phyloP scores from a whole-genome alignment of 2,888 invertebrate species.

The Anarsia innoxiella region DNA sequence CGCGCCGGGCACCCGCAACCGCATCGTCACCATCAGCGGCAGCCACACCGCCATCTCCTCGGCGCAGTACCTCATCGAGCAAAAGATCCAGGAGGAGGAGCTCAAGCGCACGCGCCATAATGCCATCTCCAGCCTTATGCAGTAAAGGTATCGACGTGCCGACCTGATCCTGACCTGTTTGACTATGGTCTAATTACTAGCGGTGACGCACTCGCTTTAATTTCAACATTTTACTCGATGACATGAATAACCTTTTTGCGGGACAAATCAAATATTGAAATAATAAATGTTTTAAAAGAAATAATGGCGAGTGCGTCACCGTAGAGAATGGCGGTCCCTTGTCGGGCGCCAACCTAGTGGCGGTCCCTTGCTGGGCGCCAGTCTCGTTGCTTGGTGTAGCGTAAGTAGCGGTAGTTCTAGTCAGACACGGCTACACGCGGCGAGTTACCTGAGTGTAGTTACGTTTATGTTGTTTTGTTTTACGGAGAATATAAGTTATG shows the following conservation, averaged over 20 bases:
- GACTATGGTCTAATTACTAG: no score
- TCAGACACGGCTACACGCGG: constrained; percentile 26
- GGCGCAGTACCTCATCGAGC: constrained; percentile 97
- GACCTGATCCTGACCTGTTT: no score
- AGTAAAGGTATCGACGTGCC: constrained; percentile 65
- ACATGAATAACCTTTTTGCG: no score
- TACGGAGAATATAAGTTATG: constrained; percentile 39
- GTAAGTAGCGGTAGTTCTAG: constrained; percentile 30
- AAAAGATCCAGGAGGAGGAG: constrained; percentile 97
- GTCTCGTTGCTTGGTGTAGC: constrained; percentile 21
- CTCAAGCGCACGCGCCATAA: constrained; percentile 94
- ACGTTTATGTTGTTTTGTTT: constrained; percentile 42
- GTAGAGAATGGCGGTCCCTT: no score
- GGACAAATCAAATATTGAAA: no score
- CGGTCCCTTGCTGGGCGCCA: no score
- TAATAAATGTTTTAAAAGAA: no score
- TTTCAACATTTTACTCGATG: no score
- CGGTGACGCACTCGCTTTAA: no score
- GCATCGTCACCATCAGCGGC: constrained; percentile 97
- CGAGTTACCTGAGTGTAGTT: constrained; percentile 57
- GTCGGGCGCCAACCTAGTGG: no score
- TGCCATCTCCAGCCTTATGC: constrained; percentile 83
- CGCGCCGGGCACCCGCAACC: constrained; percentile 97
- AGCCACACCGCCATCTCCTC: constrained; percentile 90
- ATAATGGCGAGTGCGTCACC: no score